Base-by-base conservation (phyloP, 2,113 vertebrate genomes). In the Nibea coibor region DNA sequence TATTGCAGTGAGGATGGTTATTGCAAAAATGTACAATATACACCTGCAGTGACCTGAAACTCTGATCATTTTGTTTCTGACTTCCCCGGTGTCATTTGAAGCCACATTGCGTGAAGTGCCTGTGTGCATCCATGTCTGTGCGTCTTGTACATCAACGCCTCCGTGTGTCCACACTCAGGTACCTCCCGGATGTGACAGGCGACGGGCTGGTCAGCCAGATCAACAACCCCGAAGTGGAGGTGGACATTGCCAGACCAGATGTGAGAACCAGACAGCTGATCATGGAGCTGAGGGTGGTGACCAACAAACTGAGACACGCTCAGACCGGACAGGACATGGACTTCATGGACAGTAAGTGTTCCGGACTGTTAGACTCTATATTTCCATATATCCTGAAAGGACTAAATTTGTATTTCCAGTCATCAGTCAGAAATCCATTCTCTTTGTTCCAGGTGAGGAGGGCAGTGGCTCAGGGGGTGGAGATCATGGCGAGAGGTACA, bases 161-260 rank as follows among this genome's bases (percentile, higher is more conserved):
- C 7, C 28, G 39, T 54, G 31, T 80, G 6, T 42, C 2, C 26
- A 24, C 22, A 16, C 5, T 17, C 75, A 97, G 96, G 91, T 97
- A 97, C 88, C 89, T 96, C 53, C 93, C 93, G 0, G 94, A 95
- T 0, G 96, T 97, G 77, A 96, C 89, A 1, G 95, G 94, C 1
- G 93, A 93, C 11, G 95, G 96, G 2, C 89, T 95, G 42, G 89
- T 95, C 0, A 96, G 95, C 87, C 96, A 96, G 92, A 89, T 96
- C 79, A 95, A 96, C 85, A 97, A 97, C 81, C 97, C 97, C 0
- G 96, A 97, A 91, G 88, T 97, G 80, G 94, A 96, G 28, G 93
- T 96, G 73, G 96, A 97, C 59, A 86, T 94, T 20, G 89, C 94
- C 19, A 89, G 89, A 35, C 95, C 94, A 0, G 95, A 96, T 62